Evolutionary conservation across 2,113 vertebrate genomes (phyloP), one percentile per base, ranked within the genome.

Genomic region (Amia ocellicauda): DNA sequence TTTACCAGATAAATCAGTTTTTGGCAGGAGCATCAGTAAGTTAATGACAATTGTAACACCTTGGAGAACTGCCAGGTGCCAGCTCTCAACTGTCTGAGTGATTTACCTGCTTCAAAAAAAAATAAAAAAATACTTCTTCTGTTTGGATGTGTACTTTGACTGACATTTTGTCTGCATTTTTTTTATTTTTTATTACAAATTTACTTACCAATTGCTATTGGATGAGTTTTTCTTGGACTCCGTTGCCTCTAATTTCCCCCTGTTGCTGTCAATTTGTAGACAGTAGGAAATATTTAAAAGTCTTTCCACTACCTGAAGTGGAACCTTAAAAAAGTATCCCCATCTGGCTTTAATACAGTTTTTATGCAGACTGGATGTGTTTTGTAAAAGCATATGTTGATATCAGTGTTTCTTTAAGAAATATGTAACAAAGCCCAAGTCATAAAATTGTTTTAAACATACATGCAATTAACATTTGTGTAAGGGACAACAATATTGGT

Each of bases 181-280:
- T 75, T 82, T 72, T 79, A 75, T 79, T 84, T 85, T 85, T 85
- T 86, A 88, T 85, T 85, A 81, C 83, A 81, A 85, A 84, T 86
- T 85, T 88, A 79, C 82, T 83, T 67, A 68, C 79, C 80, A 85
- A 85, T 86, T 85, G 84, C 83, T 80, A 85, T 85, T 40, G 83
- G 82, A 86, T 86, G 83, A 74, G 84, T 88, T 88, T 88, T 82
- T 85, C 82, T 86, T 86, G 83, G 85, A 85, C 74, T 27, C 62
- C 66, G 13, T 69, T 71, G 73, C 66, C 27, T 73, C 70, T 83
- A 81, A 83, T 88, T 85, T 17, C 76, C 59, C 68, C 85, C 71
- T 74, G 81, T 74, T 80, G 80, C 78, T 64, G 66, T 75, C 69
- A 80, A 74, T 77, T 60, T 70, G 69, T 22, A 52, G 45, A 40